These are phyloP conservation scores for Erpornis zantholeuca DNA, from an alignment of 2,113 vertebrate genomes.

Conservation along the genomic window DNA sequence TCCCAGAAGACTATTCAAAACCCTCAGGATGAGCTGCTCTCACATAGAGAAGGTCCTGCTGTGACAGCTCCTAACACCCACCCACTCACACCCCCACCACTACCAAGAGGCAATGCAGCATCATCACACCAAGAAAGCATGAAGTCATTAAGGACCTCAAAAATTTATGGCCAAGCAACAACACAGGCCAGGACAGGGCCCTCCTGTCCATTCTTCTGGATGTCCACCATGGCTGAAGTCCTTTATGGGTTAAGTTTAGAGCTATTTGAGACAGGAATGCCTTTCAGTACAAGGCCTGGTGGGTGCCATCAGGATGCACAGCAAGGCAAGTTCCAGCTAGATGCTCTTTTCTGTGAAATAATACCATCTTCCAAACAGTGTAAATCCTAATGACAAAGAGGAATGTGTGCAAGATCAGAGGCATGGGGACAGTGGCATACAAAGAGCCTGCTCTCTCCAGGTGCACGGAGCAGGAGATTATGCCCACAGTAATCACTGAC, in stretches of 20 bases:
- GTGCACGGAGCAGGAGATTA: fast-evolving
- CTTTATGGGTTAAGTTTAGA: neutral
- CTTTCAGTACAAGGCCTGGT: neutral
- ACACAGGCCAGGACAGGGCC: neutral
- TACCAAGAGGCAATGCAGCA: fast-evolving
- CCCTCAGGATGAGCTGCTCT: neutral
- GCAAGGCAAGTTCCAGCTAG: neutral
- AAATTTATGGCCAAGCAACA: neutral
- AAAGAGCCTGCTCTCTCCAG: neutral
- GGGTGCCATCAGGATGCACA: neutral
- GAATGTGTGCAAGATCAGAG: neutral
- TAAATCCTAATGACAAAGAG: neutral
- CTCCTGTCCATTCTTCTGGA: neutral
- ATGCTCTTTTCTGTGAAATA: fast-evolving
- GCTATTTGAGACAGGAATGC: neutral
- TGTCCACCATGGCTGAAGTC: fast-evolving
- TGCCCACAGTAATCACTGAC: neutral
- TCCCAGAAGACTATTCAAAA: neutral
- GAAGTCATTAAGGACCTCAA: neutral
- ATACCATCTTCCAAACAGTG: neutral
- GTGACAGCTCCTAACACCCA: neutral
- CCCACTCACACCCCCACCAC: neutral
- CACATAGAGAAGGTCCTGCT: neutral
- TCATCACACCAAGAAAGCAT: neutral
- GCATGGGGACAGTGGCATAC: neutral